These are phyloP conservation scores for Pituophis catenifer DNA, from an alignment of 2,113 vertebrate genomes.

Conservation along the genomic window DNA sequence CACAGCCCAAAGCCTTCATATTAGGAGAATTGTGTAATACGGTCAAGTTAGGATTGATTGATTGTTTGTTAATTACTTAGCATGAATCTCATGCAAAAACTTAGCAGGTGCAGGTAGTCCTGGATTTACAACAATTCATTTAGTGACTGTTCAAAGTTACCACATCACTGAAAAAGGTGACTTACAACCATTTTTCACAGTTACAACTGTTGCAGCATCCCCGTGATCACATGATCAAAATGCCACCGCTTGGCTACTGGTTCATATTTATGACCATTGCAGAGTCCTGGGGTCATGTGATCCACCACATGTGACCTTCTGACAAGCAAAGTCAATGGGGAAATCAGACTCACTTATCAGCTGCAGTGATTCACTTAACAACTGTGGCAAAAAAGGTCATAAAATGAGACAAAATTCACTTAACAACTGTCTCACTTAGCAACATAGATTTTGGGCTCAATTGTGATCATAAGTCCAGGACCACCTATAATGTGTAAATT, in stretches of 20 bases:
- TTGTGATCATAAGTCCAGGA: not conserved
- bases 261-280: too few relatives aligned
- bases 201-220: not conserved
- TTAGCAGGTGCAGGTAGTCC: conserved; percentile 18
- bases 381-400: not conserved
- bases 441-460: not conserved
- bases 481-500: not conserved
- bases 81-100: not conserved
- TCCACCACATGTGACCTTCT: not conserved
- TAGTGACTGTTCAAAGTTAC: not conserved
- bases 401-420: not conserved
- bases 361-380: not conserved
- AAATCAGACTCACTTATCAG: not conserved
- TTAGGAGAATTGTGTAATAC: not conserved
- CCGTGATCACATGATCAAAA: not conserved
- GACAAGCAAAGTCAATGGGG: not conserved
- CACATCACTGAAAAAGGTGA: not conserved
- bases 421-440: not conserved
- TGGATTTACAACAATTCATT: not conserved
- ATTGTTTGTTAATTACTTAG: not conserved
- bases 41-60: not conserved
- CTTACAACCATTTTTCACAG: not conserved
- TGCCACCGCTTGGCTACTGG: too few relatives aligned
- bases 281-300: too few relatives aligned
- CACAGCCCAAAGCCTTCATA: not conserved